Conservation (phyloP, 2,113 vertebrate genomes). For the Mesocricetus auratus region DNA sequence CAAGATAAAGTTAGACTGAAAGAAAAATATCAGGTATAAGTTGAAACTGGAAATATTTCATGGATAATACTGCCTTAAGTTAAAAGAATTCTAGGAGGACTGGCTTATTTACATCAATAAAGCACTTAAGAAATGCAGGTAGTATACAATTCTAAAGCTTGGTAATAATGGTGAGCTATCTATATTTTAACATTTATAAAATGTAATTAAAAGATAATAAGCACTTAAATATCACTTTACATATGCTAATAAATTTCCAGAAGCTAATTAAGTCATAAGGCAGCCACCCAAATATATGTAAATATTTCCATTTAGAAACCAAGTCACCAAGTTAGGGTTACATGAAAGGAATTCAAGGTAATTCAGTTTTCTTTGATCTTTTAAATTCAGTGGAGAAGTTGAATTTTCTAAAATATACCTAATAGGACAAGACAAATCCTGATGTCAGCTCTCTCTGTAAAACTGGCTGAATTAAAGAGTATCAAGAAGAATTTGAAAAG, state of each 20-base stretch:
- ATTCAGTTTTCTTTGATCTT: neutral
- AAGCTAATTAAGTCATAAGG: conserved; percentile 73
- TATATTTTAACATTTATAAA: conserved; percentile 75
- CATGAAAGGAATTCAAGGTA: neutral
- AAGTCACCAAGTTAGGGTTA: conserved; percentile 16
- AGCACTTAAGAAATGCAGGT: conserved; percentile 65
- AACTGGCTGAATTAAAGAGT: neutral
- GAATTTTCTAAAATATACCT: neutral
- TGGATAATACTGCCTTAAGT: conserved; percentile 63
- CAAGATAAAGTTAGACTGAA: conserved; percentile 29
- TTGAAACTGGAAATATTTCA: conserved; percentile 68
- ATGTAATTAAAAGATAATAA: conserved; percentile 78
- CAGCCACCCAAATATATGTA: conserved; percentile 60
- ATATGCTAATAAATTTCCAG: conserved; percentile 72
- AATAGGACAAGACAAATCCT: neutral
- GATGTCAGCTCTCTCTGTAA: neutral
- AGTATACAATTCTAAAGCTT: conserved; percentile 67
- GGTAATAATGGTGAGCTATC: conserved; percentile 67
- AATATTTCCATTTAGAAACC: conserved; percentile 67
- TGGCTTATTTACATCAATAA: conserved; percentile 65
- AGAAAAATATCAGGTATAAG: conserved; percentile 64
- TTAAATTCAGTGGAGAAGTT: neutral
- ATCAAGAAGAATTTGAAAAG: neutral
- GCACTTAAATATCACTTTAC: conserved; percentile 71
- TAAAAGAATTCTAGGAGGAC: conserved; percentile 58